Base-by-base conservation (phyloP, 2,113 vertebrate genomes). In the Nannobrachium achirus region DNA sequence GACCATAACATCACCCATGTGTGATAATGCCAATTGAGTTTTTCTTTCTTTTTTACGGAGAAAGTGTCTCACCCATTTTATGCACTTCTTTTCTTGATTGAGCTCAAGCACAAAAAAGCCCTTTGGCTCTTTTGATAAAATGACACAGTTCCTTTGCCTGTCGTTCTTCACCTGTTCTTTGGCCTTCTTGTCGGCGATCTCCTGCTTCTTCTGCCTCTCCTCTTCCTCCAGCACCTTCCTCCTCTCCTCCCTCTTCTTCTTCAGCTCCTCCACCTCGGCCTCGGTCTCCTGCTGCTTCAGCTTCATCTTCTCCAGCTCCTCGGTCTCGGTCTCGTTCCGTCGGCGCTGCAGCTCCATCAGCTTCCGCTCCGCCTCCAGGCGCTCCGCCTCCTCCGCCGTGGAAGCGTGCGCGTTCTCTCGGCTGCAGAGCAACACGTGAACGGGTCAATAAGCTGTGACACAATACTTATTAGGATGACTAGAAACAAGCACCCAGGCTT, bases 181-280 rank as follows among this genome's bases (percentile, higher is more conserved):
- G 73, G 88, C 86, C 84, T 95, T 98, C 51, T 94, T 95, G 14
- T 97, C 95, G 0, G 93, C 93, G 63, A 94, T 89, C 41, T 95
- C 95, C 80, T 95, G 94, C 72, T 95, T 98, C 90, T 79, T 95
- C 85, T 76, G 94, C 88, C 90, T 93, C 73, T 98, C 97, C 68
- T 98, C 98, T 60, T 99, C 97, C 81, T 98, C 96, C 64, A 95
- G 83, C 44, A 97, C 73, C 88, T 95, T 99, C 88, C 80, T 94
- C 70, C 97, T 94, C 75, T 96, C 97, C 80, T 98, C 98, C 13
- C 97, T 83, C 88, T 94, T 96, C 68, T 90, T 97, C 91, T 97
- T 99, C 89, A 98, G 92, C 56, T 94, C 95, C 8, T 97, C 96
- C 76, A 98, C 93, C 89, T 98, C 97, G 0, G 83, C 89, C 0